These are phyloP conservation scores for Aptenodytes forsteri DNA, from an alignment of 2,113 vertebrate genomes.

Conservation along the genomic window DNA sequence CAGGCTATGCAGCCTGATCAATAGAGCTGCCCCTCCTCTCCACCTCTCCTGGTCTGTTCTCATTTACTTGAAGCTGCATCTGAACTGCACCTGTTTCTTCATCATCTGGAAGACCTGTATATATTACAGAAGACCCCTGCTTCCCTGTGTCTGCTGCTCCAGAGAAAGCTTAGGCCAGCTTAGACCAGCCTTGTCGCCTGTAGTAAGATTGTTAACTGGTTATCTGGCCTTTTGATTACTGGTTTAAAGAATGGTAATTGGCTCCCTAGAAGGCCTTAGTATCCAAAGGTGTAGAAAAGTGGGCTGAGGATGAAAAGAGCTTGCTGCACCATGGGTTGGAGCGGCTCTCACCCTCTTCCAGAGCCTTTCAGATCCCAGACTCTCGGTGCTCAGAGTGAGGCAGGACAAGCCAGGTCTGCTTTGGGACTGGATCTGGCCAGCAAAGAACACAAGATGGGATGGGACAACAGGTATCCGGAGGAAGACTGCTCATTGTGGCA, in stretches of 20 bases:
- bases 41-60: background rate
- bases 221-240: background rate
- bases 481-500: background rate
- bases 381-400: background rate
- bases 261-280: background rate
- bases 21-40: background rate
- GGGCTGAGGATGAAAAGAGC: background rate
- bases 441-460: background rate
- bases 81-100: background rate
- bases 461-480: background rate
- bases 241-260: background rate
- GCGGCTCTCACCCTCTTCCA: background rate
- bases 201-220: background rate
- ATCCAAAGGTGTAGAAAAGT: background rate
- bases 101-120: background rate
- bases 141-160: background rate
- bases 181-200: background rate
- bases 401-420: background rate
- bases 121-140: background rate
- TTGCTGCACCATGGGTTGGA: accelerated
- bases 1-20: background rate
- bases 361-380: background rate
- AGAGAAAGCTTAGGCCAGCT: background rate
- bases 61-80: background rate
- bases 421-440: background rate